Base-by-base conservation (phyloP, 2,888 invertebrate genomes). In the Smittia sp. region DNA sequence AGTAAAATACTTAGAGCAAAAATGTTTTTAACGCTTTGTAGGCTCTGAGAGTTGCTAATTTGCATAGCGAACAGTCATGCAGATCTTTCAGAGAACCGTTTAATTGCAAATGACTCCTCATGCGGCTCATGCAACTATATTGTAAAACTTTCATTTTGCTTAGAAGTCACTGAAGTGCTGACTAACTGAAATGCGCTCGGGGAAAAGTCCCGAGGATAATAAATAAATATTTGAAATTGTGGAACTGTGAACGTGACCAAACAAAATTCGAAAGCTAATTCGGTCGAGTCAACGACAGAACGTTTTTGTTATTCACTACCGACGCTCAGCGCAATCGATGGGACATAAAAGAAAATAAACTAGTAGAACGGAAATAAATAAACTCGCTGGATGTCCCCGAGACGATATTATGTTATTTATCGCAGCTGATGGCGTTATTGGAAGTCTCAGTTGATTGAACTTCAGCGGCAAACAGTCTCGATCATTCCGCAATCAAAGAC, bases 221-320 rank as follows among this genome's bases (percentile, higher is more conserved):
- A 72, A 72, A 72, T 72, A 72, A 72, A 72, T 72, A 72, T 72
- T 58, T 72, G 72, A 39, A 52, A 72, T 62, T 72, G 54, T 58
- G 54, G 27, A 22, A 24, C 32, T 65, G n/a, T 69, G 20, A 22
- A 70, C 70, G 70, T 70, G 70, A 70, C 70, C 54, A 20, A 58
- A 54, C 25, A 52, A 18, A 70, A 70, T 70, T 70, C 54, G 70
- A 20, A 66, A 70, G 70, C 70, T 70, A 70, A 70, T 70, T 70
- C 27, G 25, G 24, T 20, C 58, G 15, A 11, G 46, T 6, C 32
- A 32, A 6, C 15, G 46, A 15, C 46, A 46, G 15, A 46, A 11
- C 32, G 46, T n/a, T 46, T 46, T 46, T 46, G 13, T 15, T 15
- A 46, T 46, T 15, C 46, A 13, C 2, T 46, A 3, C 11, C 46